A percentile compares a stretch with the other conserved stretches of the same genome.
Conservation (phyloP, 1,140 invertebrate genomes). For the Melipona quadrifasciata region DNA sequence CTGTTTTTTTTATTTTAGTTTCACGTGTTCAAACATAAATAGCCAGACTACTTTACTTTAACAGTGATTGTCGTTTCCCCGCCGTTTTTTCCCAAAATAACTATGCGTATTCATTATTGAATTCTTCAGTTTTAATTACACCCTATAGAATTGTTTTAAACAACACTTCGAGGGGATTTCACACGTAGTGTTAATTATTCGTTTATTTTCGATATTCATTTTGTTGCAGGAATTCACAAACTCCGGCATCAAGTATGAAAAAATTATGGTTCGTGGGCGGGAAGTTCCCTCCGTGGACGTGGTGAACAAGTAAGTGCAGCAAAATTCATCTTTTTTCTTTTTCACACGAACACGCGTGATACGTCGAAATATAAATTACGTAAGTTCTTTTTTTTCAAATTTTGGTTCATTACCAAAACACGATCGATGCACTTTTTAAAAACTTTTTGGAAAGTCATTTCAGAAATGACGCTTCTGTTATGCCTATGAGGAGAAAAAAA, state of each 20-base stretch:
- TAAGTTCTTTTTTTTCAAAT: background rate
- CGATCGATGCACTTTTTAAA: background rate
- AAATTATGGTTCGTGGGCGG: conserved; percentile 82
- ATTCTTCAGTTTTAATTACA: background rate
- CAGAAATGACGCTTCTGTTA: no score
- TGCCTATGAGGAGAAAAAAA: background rate
- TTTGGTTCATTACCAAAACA: background rate
- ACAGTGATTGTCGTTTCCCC: conserved; percentile 8
- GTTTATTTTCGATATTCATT: conserved; percentile 12
- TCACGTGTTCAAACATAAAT: conserved; percentile 12
- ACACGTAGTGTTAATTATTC: background rate
- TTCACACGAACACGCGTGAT: background rate
- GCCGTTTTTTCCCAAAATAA: background rate
- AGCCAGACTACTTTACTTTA: background rate
- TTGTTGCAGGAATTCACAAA: conserved; percentile 76
- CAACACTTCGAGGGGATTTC: background rate
- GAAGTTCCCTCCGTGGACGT: conserved; percentile 76
- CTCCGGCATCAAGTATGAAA: conserved; percentile 79
- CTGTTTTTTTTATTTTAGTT: conserved; percentile 1
- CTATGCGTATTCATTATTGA: background rate
- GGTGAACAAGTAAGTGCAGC: conserved; percentile 68
- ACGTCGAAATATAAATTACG: background rate
- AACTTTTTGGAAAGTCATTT: no score
- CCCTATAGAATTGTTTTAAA: background rate
- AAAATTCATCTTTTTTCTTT: background rate